Conservation (phyloP, 2,113 vertebrate species). For the Mobula hypostoma region DNA sequence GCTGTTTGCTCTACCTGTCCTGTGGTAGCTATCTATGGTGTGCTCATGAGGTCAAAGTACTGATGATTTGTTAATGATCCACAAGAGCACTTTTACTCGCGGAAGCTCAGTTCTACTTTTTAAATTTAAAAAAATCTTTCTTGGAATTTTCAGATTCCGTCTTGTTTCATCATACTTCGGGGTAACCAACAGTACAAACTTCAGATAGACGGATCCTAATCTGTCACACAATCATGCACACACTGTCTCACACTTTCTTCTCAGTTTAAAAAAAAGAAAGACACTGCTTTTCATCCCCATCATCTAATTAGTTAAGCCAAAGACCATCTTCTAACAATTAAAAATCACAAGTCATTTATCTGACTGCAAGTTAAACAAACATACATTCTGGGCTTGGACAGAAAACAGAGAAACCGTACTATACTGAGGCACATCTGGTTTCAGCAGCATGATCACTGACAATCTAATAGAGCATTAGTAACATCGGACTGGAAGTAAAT, state of each 20-base stretch:
- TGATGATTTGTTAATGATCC: not conserved
- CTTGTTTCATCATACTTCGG: not conserved
- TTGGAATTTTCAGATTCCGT: not conserved
- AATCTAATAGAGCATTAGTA: not conserved
- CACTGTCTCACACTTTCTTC: not conserved
- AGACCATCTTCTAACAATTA: not conserved
- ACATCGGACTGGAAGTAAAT: not conserved
- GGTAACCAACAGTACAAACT: not conserved
- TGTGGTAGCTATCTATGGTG: not conserved
- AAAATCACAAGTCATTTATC: not conserved
- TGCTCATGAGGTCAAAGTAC: not conserved
- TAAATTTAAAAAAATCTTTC: not conserved
- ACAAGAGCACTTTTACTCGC: not conserved
- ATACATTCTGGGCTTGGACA: not conserved
- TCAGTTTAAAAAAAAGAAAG: not conserved
- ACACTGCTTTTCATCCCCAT: not conserved
- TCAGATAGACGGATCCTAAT: not conserved
- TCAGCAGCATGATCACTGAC: not conserved
- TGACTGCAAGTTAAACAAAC: not conserved
- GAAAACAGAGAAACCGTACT: not conserved
- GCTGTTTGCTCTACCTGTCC: not conserved
- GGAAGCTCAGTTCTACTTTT: not conserved
- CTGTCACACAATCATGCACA: not conserved
- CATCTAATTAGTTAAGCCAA: not conserved
- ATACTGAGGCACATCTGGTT: not conserved